phyloP scores from a whole-genome alignment of 2,888 invertebrate genomes.

The Hylaea fasciaria region DNA sequence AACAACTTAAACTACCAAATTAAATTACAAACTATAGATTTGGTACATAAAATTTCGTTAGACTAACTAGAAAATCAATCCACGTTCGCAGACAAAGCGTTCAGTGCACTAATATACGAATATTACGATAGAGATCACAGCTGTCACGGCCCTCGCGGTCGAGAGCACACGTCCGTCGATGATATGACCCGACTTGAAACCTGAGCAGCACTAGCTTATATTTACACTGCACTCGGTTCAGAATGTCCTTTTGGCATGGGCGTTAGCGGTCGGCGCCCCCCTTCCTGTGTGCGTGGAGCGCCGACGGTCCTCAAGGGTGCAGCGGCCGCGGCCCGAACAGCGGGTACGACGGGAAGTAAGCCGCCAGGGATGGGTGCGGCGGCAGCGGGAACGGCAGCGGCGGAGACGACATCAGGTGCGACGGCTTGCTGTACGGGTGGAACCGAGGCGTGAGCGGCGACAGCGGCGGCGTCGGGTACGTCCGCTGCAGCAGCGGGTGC shows the following conservation, averaged over 20 bases:
- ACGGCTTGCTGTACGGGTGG: slow-evolving; percentile 95
- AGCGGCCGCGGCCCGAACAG: slow-evolving; percentile 91
- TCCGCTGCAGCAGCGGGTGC: slow-evolving; percentile 91
- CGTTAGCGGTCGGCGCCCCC: slow-evolving; percentile 83
- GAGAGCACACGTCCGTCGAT: slow-evolving; percentile 69
- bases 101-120: slow-evolving; percentile 78
- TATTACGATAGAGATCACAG: slow-evolving; percentile 84
- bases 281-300: slow-evolving; percentile 89
- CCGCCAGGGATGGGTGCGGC: slow-evolving; percentile 91
- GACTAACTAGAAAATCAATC: slow-evolving; percentile 77
- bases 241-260: slow-evolving; percentile 78
- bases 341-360: slow-evolving; percentile 95
- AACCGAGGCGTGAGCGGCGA: slow-evolving; percentile 93
- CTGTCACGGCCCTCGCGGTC: slow-evolving; percentile 68
- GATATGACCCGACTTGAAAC: slow-evolving; percentile 81
- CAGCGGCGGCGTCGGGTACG: slow-evolving; percentile 95
- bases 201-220: slow-evolving; percentile 74
- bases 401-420: slow-evolving; percentile 88
- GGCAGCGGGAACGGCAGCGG: slow-evolving; percentile 88
- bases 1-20: slow-evolving; percentile 80
- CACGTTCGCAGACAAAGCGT: slow-evolving; percentile 64
- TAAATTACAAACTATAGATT: slow-evolving; percentile 80
- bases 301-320: slow-evolving; percentile 90
- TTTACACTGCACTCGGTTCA: slow-evolving; percentile 76
- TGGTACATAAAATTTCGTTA: slow-evolving; percentile 84